Evolutionary conservation across 1,140 invertebrate genomes (phyloP).

Genomic region (Ips nitidus): DNA sequence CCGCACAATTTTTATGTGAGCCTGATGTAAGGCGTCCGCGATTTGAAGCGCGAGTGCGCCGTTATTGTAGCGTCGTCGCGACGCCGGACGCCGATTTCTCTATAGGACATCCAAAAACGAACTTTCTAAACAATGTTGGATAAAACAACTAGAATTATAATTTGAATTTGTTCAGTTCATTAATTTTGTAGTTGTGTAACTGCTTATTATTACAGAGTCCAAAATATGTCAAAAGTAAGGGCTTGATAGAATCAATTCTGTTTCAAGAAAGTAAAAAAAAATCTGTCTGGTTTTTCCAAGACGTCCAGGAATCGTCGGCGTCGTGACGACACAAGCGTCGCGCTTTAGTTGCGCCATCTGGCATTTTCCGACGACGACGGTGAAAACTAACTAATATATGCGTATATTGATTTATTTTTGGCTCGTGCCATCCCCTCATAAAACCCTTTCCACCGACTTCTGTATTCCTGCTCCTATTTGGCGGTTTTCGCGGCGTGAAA

Average conservation of each 20-base stretch:
- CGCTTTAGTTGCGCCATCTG: neutral
- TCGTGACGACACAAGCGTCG: conserved; percentile 24
- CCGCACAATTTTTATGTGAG: neutral
- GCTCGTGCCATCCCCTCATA: neutral
- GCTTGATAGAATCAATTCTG: too few relatives aligned
- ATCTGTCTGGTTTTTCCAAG: too few relatives aligned
- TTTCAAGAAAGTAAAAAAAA: too few relatives aligned
- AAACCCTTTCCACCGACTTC: conserved; percentile 1
- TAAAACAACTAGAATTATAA: too few relatives aligned
- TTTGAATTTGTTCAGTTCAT: too few relatives aligned
- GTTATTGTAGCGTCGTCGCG: neutral
- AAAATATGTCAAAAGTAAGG: too few relatives aligned
- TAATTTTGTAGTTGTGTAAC: too few relatives aligned
- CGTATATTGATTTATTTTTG: conserved; percentile 17
- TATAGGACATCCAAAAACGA: too few relatives aligned
- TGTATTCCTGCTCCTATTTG: conserved; percentile 27
- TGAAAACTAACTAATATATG: too few relatives aligned
- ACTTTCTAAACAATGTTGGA: too few relatives aligned
- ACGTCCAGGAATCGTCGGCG: neutral
- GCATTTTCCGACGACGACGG: too few relatives aligned
- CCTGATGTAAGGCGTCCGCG: conserved; percentile 19
- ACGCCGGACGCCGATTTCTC: neutral
- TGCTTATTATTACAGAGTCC: too few relatives aligned
- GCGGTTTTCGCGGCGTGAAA: conserved; percentile 35
- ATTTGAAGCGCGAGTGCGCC: conserved; percentile 16